A percentile compares a stretch with the other conserved stretches of the same genome.
phyloP scores from a whole-genome alignment of 2,797 vertebrate species.

The Neomorphus geoffroyi region DNA sequence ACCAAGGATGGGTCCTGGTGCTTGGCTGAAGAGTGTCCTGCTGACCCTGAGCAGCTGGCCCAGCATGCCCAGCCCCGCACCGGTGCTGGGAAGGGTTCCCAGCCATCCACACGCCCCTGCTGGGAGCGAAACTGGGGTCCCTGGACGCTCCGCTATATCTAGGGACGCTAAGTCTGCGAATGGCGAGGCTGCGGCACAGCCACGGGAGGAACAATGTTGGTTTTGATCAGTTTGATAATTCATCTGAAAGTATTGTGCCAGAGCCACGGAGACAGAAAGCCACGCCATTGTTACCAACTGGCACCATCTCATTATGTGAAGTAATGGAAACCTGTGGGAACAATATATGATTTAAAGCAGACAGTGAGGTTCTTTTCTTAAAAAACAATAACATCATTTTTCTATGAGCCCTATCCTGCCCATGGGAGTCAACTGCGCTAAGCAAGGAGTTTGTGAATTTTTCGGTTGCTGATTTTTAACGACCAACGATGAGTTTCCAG shows the following conservation, averaged over 20 bases:
- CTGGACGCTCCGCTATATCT: background rate
- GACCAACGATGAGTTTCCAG: background rate
- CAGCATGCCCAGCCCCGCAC: too few relatives aligned
- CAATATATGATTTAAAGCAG: constrained; percentile 59
- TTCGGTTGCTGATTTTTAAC: background rate
- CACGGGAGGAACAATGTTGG: constrained; percentile 4
- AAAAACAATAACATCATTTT: constrained; percentile 35
- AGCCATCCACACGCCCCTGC: background rate
- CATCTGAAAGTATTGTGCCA: constrained; percentile 18
- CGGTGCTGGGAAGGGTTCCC: too few relatives aligned
- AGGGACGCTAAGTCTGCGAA: background rate
- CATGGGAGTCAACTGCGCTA: background rate
- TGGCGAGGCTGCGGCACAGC: background rate
- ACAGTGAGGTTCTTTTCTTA: constrained; percentile 51
- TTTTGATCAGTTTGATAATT: constrained; percentile 23
- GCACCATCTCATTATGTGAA: constrained; percentile 4
- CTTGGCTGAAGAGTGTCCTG: background rate
- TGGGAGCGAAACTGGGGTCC: background rate
- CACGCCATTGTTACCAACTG: constrained; percentile 16
- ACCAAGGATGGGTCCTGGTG: background rate
- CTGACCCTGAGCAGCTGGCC: background rate
- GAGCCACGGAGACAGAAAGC: constrained; percentile 36
- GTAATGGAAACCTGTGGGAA: constrained; percentile 64
- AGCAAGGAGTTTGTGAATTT: background rate
- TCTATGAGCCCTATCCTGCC: constrained; percentile 6